phyloP scores from a whole-genome alignment of 2,113 vertebrate genomes.

The Nicator chloris region DNA sequence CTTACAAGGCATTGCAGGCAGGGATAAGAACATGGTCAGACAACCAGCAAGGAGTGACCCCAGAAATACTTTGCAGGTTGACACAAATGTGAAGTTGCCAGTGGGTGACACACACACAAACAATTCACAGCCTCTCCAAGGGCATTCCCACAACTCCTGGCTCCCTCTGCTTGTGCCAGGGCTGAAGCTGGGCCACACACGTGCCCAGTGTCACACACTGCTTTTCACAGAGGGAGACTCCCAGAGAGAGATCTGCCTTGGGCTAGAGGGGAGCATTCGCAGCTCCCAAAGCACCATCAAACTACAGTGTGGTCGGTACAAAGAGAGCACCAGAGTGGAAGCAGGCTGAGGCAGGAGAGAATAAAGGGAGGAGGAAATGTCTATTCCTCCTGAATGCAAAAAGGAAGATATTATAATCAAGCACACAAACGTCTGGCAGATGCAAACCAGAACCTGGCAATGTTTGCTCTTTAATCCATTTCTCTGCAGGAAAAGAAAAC shows the following conservation, averaged over 20 bases:
- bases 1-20: background rate
- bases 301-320: background rate
- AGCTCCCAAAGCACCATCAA: background rate
- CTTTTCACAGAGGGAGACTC: background rate
- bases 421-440: background rate
- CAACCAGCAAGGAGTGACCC: background rate
- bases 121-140: background rate
- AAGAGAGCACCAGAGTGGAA: background rate
- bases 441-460: background rate
- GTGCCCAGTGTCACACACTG: background rate
- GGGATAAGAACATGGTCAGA: background rate
- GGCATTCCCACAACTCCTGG: background rate
- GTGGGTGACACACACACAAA: accelerated
- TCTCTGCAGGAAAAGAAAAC: background rate
- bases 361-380: background rate
- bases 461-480: background rate
- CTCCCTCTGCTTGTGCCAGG: background rate
- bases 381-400: background rate
- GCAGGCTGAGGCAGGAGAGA: background rate
- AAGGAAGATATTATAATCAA: background rate
- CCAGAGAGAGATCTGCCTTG: background rate
- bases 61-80: background rate
- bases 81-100: background rate
- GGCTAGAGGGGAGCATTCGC: background rate
- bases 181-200: background rate